Percentiles rank a stretch among this genome's conserved stretches.
phyloP scores from a whole-genome alignment of 2,888 invertebrate genomes.

The Drosophila imparisetae region DNA sequence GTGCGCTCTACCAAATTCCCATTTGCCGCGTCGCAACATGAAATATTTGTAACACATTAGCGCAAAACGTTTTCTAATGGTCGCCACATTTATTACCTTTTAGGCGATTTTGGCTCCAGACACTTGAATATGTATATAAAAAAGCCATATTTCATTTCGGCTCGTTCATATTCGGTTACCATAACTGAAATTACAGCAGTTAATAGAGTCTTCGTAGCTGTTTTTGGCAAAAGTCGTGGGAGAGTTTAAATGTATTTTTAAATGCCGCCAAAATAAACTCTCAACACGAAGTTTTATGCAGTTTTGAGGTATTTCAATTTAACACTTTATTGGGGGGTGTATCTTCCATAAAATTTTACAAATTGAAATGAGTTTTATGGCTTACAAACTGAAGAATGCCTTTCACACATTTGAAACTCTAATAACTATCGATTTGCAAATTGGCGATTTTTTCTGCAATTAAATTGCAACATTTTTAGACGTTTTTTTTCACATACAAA shows the following conservation, averaged over 20 bases:
- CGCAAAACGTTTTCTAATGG: constrained; percentile 77
- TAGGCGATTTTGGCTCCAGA: constrained; percentile 45
- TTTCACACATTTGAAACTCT: not conserved
- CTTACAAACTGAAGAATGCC: not conserved
- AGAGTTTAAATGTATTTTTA: constrained; percentile 28
- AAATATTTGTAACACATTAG: constrained; percentile 79
- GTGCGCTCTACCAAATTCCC: constrained; percentile 37
- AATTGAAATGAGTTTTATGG: not conserved
- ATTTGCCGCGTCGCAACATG: constrained; percentile 47
- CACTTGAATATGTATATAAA: constrained; percentile 34
- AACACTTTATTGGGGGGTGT: not conserved
- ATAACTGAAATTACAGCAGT: constrained; percentile 50
- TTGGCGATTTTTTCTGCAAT: not conserved
- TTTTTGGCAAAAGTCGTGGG: constrained; percentile 34
- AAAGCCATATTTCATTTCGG: constrained; percentile 52
- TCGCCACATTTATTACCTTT: constrained; percentile 62
- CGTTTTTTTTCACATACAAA: not conserved
- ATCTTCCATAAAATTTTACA: not conserved
- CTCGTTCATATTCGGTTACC: constrained; percentile 31
- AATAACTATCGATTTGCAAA: not conserved
- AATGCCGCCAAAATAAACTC: constrained; percentile 7
- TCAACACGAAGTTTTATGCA: not conserved
- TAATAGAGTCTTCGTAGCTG: constrained; percentile 53
- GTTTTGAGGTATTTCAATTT: not conserved
- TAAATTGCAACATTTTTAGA: not conserved